Conservation (phyloP, 2,888 invertebrate genomes). For the Meiosimyza decipiens region DNA sequence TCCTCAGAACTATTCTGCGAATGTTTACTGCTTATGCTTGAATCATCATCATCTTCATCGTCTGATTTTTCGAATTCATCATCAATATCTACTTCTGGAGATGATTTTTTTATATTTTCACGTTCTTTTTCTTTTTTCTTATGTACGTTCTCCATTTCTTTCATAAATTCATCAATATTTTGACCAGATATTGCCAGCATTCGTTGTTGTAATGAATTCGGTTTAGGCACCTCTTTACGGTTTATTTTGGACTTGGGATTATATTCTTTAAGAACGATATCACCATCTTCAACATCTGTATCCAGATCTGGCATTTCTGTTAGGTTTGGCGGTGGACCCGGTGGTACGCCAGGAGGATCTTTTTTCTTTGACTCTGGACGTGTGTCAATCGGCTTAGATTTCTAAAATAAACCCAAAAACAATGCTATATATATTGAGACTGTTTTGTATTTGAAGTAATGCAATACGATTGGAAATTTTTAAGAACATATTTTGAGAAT, state of each 20-base stretch:
- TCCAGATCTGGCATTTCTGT: conserved; percentile 74
- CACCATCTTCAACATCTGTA: conserved; percentile 64
- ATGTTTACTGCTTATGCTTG: conserved; percentile 26
- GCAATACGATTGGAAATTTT: too few relatives aligned
- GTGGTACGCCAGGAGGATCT: conserved; percentile 88
- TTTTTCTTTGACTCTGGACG: conserved; percentile 62
- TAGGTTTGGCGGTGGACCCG: conserved; percentile 83
- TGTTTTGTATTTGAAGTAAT: too few relatives aligned
- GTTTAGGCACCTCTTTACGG: conserved; percentile 68
- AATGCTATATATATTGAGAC: conserved; percentile 27
- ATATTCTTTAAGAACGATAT: conserved; percentile 54
- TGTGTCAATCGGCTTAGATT: conserved; percentile 52
- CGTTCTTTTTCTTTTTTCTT: conserved; percentile 75
- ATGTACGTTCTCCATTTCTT: conserved; percentile 90
- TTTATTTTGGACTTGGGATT: conserved; percentile 52
- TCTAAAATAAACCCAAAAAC: conserved; percentile 37
- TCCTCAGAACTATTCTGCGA: conserved; percentile 23
- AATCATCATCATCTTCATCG: conserved; percentile 36
- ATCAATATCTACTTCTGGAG: conserved; percentile 41
- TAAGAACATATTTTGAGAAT: too few relatives aligned
- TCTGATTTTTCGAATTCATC: conserved; percentile 31
- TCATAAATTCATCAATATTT: conserved; percentile 92
- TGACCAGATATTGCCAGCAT: conserved; percentile 92
- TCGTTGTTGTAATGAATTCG: conserved; percentile 83
- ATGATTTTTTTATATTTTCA: conserved; percentile 60